Evolutionary conservation across 2,888 invertebrate genomes (phyloP).

Genomic region (Mimumesa dahlbomi): DNA sequence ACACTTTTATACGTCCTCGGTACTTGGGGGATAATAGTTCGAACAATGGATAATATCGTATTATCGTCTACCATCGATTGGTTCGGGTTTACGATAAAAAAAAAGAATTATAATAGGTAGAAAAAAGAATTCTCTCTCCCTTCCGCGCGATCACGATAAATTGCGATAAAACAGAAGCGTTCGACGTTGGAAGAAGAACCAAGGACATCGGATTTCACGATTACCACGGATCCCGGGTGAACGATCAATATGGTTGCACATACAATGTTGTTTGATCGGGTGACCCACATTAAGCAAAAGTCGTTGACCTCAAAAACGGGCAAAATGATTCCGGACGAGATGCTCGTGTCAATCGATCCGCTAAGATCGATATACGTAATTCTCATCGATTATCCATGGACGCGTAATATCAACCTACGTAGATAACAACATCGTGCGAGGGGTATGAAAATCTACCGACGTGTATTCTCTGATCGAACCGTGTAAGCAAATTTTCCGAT

Average conservation of each 20-base stretch:
- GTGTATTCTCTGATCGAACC: background rate
- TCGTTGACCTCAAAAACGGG: conserved; percentile 37
- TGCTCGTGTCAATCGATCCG: conserved; percentile 37
- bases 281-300: conserved; percentile 36
- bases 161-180: no score
- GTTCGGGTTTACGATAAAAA: no score
- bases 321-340: conserved; percentile 33
- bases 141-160: no score
- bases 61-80: no score
- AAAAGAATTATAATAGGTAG: no score
- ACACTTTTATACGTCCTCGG: no score
- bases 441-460: background rate
- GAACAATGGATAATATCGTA: no score
- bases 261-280: conserved; percentile 27
- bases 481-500: background rate
- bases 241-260: background rate
- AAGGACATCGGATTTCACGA: background rate
- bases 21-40: no score
- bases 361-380: conserved; percentile 27
- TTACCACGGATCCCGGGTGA: background rate
- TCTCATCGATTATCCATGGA: no score
- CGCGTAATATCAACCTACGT: no score
- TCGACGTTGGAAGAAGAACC: no score
- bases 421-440: background rate
- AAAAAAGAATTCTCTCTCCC: no score